Evolutionary conservation across 30 jellyfish, hydroid and myxozoan species (phyloP).

Genomic region (Cassiopea xamachana): DNA sequence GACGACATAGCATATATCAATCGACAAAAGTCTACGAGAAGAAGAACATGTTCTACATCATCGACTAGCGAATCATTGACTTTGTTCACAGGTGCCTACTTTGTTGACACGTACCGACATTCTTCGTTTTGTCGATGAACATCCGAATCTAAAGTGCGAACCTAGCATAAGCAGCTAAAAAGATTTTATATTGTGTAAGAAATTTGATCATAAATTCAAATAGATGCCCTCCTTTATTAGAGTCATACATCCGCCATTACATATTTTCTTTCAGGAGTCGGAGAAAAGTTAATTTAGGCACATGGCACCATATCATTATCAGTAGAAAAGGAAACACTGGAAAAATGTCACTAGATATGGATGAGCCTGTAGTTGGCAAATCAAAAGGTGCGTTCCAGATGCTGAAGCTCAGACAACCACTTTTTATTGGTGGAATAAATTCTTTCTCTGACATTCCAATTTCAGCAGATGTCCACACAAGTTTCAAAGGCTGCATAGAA

Average conservation of each 20-base stretch:
- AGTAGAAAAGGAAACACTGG: slow-evolving; percentile 40
- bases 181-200: too few species aligned
- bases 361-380: slow-evolving; percentile 32
- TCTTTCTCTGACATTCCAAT: slow-evolving; percentile 44
- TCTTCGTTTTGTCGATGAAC: too few species aligned
- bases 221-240: too few species aligned
- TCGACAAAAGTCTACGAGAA: too few species aligned
- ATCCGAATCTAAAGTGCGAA: too few species aligned
- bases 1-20: too few species aligned
- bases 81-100: too few species aligned
- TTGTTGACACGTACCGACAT: too few species aligned
- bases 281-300: slow-evolving; percentile 11
- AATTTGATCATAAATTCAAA: too few species aligned
- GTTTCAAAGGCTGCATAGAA: slow-evolving; percentile 74
- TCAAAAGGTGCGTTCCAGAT: slow-evolving; percentile 70
- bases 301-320: slow-evolving; percentile 57
- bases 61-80: too few species aligned
- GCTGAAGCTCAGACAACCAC: slow-evolving; percentile 63
- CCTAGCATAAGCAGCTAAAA: too few species aligned
- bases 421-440: slow-evolving; percentile 59
- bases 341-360: slow-evolving; percentile 5
- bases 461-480: slow-evolving; percentile 27
- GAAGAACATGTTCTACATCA: too few species aligned
- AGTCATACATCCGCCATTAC: not conserved
- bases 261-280: slow-evolving; percentile 36